Evolutionary conservation across 2,888 invertebrate genomes (phyloP).

Genomic region (Dascillus cervinus): DNA sequence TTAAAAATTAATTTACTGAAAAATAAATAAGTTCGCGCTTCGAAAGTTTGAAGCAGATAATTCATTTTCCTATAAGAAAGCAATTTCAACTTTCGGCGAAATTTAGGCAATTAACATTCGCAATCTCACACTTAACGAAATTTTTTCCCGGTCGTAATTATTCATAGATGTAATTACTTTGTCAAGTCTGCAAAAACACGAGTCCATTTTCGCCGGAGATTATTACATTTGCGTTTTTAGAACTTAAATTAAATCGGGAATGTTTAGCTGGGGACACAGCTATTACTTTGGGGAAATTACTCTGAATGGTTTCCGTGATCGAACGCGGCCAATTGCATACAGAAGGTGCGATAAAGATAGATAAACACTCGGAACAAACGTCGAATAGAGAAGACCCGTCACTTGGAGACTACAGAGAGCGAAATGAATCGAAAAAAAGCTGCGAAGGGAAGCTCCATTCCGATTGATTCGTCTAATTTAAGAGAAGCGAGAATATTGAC

Average conservation of each 20-base stretch:
- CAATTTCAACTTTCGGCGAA: too few relatives aligned
- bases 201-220: too few relatives aligned
- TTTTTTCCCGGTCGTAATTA: too few relatives aligned
- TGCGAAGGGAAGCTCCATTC: slow-evolving; percentile 2
- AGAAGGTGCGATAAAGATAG: slow-evolving; percentile 7
- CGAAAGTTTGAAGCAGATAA: too few relatives aligned
- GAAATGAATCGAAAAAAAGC: slow-evolving; percentile 7
- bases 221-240: slow-evolving; percentile 17
- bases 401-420: slow-evolving; percentile 8
- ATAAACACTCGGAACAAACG: slow-evolving; percentile 10
- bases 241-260: slow-evolving; percentile 20
- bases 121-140: too few relatives aligned
- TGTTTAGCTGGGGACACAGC: slow-evolving; percentile 23
- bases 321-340: slow-evolving; percentile 10
- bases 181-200: too few relatives aligned
- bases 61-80: too few relatives aligned
- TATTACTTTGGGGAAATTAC: slow-evolving; percentile 27
- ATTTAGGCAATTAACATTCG: too few relatives aligned
- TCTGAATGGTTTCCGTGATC: slow-evolving; percentile 16
- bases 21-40: too few relatives aligned
- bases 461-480: slow-evolving; percentile 11
- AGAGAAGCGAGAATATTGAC: neutral
- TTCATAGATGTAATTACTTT: too few relatives aligned
- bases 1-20: too few relatives aligned
- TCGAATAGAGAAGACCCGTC: slow-evolving; percentile 7